Conservation (phyloP, 2,888 invertebrate genomes). For the Ochlodes sylvanus region DNA sequence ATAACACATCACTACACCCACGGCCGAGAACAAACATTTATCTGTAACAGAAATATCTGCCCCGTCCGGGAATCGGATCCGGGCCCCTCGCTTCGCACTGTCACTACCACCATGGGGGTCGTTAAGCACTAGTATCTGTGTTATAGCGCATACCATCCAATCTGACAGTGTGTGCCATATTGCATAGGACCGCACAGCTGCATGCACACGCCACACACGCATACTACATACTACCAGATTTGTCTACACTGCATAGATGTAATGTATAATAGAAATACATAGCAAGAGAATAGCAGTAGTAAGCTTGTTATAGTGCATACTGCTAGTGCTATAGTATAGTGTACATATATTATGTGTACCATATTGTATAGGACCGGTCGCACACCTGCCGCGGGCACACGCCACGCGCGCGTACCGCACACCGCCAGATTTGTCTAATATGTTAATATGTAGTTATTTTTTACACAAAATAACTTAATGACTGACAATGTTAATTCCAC, state of each 20-base stretch:
- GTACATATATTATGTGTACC: too few relatives aligned
- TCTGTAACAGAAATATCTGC: too few relatives aligned
- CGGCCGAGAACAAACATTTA: too few relatives aligned
- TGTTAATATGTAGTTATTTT: background rate
- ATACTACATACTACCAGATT: constrained; percentile 52
- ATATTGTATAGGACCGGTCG: constrained; percentile 57
- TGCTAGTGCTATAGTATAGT: constrained; percentile 41
- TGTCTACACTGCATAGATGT: constrained; percentile 36
- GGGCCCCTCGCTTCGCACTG: too few relatives aligned
- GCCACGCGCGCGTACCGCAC: constrained; percentile 62
- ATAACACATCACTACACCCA: too few relatives aligned
- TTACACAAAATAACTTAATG: too few relatives aligned
- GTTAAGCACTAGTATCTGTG: too few relatives aligned
- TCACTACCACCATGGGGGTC: too few relatives aligned
- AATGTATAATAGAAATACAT: constrained; percentile 40
- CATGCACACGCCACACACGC: constrained; percentile 70
- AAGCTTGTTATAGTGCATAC: constrained; percentile 41
- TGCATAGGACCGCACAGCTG: constrained; percentile 67
- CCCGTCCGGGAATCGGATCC: too few relatives aligned
- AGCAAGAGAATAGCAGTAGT: constrained; percentile 19
- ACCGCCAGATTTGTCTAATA: constrained; percentile 45
- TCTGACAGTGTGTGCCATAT: background rate
- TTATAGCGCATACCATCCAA: too few relatives aligned
- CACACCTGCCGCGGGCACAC: constrained; percentile 82
- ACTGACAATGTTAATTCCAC: too few relatives aligned